Evolutionary conservation across 2,797 vertebrate genomes (phyloP).

Genomic region (Ctenopoma multispine): DNA sequence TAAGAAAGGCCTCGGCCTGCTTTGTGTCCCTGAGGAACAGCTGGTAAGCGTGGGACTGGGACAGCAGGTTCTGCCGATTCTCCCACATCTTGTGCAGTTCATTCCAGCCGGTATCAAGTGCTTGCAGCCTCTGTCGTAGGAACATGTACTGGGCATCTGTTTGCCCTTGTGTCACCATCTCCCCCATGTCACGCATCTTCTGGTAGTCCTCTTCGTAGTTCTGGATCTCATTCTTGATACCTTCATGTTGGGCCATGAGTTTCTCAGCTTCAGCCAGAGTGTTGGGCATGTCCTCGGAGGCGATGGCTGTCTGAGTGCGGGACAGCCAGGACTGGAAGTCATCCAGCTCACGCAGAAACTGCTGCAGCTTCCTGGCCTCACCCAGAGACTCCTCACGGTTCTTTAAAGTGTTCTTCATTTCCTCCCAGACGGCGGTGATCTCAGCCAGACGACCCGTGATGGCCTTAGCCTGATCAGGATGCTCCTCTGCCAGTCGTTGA

Average conservation of each 20-base stretch:
- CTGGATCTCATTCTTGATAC: constrained; percentile 94
- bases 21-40: constrained; percentile 92
- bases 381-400: constrained; percentile 94
- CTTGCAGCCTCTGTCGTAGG: constrained; percentile 92
- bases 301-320: constrained; percentile 93
- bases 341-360: constrained; percentile 94
- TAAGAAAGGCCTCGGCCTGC: constrained; percentile 86
- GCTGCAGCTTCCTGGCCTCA: constrained; percentile 95
- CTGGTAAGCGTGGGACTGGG: constrained; percentile 94
- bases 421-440: constrained; percentile 92
- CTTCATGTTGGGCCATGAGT: constrained; percentile 93
- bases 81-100: constrained; percentile 99
- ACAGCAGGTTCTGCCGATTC: constrained; percentile 94
- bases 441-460: constrained; percentile 91
- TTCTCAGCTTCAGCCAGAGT: constrained; percentile 93
- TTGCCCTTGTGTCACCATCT: constrained; percentile 96
- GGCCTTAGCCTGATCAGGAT: constrained; percentile 93
- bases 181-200: constrained; percentile 97
- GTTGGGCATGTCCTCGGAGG: constrained; percentile 96
- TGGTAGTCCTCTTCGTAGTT: constrained; percentile 98
- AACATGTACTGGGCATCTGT: constrained; percentile 98
- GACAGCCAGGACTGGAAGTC: constrained; percentile 98
- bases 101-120: constrained; percentile 95
- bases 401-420: constrained; percentile 89
- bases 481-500: constrained; percentile 88